A percentile compares a stretch with the other conserved stretches of the same genome.
phyloP scores from a whole-genome alignment of 2,113 vertebrate genomes.

The Puntigrus tetrazona region DNA sequence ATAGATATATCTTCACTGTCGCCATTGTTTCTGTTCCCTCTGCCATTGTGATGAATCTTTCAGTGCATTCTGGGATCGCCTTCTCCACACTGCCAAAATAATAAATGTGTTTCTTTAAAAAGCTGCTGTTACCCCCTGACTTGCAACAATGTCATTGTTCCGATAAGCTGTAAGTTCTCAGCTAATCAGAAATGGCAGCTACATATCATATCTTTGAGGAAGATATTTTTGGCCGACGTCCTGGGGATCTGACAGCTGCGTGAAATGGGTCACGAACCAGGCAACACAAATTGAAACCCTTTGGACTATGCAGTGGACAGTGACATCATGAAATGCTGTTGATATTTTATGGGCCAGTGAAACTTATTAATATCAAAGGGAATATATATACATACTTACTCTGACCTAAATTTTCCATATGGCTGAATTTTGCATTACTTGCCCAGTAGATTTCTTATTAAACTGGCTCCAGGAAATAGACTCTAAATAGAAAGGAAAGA shows the following conservation, averaged over 20 bases:
- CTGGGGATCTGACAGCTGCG: not conserved
- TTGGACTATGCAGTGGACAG: not conserved
- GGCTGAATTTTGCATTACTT: constrained; percentile 14
- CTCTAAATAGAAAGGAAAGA: not conserved
- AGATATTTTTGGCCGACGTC: constrained; percentile 3
- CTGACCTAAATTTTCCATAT: constrained; percentile 25
- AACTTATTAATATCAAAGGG: constrained; percentile 24
- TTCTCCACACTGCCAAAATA: not conserved
- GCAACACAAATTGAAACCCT: not conserved
- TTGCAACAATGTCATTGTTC: not conserved
- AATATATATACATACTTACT: constrained; percentile 22
- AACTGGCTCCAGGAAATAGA: constrained; percentile 2
- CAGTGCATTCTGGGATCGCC: not conserved
- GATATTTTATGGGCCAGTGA: constrained; percentile 22
- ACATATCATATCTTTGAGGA: not conserved
- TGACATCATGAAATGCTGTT: not conserved
- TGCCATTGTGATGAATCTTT: not conserved
- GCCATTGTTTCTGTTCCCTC: not conserved
- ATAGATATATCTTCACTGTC: not conserved
- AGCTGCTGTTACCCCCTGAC: not conserved
- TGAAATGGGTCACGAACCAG: constrained; percentile 10
- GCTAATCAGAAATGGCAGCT: not conserved
- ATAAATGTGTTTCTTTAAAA: constrained; percentile 4
- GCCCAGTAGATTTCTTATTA: constrained; percentile 12
- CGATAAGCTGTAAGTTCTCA: not conserved